Percentiles rank a stretch among this genome's conserved stretches.
These are phyloP conservation scores for Limnephilus marmoratus DNA, from an alignment of 2,888 invertebrate species.

Conservation along the genomic window DNA sequence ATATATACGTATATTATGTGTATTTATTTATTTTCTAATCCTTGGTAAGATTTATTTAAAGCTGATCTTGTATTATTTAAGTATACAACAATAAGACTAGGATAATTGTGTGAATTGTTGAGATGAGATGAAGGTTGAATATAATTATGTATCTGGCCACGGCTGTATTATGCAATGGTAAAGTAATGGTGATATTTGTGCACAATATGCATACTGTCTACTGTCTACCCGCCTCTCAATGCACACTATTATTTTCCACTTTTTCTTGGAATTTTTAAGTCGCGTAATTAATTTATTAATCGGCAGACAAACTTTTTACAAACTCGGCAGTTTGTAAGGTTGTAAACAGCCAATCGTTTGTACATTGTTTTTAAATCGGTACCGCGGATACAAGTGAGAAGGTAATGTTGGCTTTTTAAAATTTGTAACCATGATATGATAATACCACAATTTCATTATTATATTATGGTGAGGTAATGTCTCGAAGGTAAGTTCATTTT, in stretches of 20 bases:
- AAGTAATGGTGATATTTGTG: constrained; percentile 29
- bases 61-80: not conserved
- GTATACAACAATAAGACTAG: not conserved
- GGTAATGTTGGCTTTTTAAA: constrained; percentile 20
- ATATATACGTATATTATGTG: not conserved
- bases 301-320: too few species aligned
- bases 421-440: not conserved
- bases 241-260: constrained; percentile 31
- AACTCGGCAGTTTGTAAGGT: not conserved
- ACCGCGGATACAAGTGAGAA: not conserved
- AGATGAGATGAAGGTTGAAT: constrained; percentile 37
- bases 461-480: constrained; percentile 56
- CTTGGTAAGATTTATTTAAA: not conserved
- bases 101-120: constrained; percentile 49
- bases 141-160: constrained; percentile 7
- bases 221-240: constrained; percentile 38
- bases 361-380: not conserved
- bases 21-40: constrained; percentile 4
- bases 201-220: constrained; percentile 48
- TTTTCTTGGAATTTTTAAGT: constrained; percentile 4
- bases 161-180: not conserved
- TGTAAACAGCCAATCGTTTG: not conserved
- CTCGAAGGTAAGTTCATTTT: constrained; percentile 29
- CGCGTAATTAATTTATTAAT: not conserved
- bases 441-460: not conserved